Conservation (phyloP, 2,888 invertebrate genomes). For the Pyrgus malvae region DNA sequence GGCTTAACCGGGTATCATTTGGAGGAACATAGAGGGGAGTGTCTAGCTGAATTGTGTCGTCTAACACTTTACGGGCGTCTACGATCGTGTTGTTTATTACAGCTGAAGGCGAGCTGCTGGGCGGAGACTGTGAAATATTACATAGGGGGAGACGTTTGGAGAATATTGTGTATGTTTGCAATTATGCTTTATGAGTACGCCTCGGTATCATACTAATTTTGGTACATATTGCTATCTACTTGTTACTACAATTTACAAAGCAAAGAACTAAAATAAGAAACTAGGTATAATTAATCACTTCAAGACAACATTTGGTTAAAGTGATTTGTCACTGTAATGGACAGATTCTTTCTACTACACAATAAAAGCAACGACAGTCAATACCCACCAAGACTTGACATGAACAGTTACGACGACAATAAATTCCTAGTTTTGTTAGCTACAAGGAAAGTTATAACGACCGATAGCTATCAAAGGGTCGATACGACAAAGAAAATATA, state of each 20-base stretch:
- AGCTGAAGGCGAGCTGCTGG: slow-evolving; percentile 33
- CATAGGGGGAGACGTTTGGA: no score
- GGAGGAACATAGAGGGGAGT: slow-evolving; percentile 30
- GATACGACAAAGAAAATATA: not conserved
- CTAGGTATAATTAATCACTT: no score
- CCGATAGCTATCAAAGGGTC: not conserved
- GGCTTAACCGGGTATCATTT: not conserved
- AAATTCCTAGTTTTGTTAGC: not conserved
- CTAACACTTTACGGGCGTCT: slow-evolving; percentile 34
- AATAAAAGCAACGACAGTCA: no score
- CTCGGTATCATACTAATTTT: not conserved
- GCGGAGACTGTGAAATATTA: slow-evolving; percentile 26
- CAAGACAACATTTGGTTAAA: no score
- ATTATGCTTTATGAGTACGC: not conserved
- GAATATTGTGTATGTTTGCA: not conserved
- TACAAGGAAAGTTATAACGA: slow-evolving; percentile 7
- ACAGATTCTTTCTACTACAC: no score
- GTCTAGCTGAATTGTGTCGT: slow-evolving; percentile 37
- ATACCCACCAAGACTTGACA: no score
- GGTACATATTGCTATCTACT: no score
- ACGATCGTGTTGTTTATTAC: slow-evolving; percentile 34
- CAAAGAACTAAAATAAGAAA: no score
- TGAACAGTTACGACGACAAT: not conserved
- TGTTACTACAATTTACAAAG: no score
- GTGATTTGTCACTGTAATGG: no score